Percentiles rank a stretch among this genome's conserved stretches.
Evolutionary conservation across 2,888 invertebrate species (phyloP).

Genomic region (Nephrotoma appendiculata): DNA sequence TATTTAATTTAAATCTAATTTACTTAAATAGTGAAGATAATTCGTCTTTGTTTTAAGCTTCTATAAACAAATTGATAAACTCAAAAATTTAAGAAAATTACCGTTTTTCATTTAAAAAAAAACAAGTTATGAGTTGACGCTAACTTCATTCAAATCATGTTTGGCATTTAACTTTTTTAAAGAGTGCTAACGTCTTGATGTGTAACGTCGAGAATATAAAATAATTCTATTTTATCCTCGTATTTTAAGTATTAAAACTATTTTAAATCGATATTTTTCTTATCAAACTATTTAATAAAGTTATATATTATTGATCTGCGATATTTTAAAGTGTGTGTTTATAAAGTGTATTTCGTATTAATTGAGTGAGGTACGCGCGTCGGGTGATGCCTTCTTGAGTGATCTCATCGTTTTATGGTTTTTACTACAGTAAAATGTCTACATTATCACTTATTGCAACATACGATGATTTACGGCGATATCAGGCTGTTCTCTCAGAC

Average conservation of each 20-base stretch:
- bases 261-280: not conserved
- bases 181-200: not conserved
- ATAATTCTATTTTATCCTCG: not conserved
- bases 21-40: too few species aligned
- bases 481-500: slow-evolving; percentile 46
- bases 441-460: slow-evolving; percentile 49
- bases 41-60: too few species aligned
- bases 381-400: not conserved
- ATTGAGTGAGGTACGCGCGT: not conserved
- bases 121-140: not conserved
- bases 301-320: not conserved
- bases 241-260: not conserved
- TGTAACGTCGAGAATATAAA: not conserved
- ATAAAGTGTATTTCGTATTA: not conserved
- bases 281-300: not conserved
- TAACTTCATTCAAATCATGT: not conserved
- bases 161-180: not conserved
- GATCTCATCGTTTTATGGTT: not conserved
- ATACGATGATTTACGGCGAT: slow-evolving; percentile 57
- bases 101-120: not conserved
- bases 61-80: too few species aligned
- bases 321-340: not conserved
- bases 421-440: slow-evolving; percentile 7
- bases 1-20: not conserved
- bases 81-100: not conserved